phyloP scores from a whole-genome alignment of 2,113 vertebrate species.

The Orthonyx spaldingii region DNA sequence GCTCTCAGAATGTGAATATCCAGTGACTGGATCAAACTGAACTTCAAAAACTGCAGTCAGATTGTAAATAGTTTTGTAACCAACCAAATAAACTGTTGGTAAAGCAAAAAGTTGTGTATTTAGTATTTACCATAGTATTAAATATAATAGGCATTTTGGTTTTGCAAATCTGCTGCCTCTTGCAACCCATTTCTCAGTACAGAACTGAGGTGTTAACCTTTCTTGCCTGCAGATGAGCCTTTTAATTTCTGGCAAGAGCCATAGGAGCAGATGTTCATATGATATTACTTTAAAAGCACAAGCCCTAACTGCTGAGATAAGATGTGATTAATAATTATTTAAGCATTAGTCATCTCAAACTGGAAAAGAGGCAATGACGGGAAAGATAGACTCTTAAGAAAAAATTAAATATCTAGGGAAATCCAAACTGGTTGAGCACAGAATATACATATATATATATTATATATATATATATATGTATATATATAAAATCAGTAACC shows the following conservation, averaged over 20 bases:
- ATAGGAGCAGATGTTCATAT: constrained; percentile 3
- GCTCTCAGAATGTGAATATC: background rate
- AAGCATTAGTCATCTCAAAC: constrained; percentile 30
- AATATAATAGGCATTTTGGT: constrained; percentile 3
- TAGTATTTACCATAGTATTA: background rate
- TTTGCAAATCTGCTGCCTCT: constrained; percentile 12
- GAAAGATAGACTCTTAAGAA: background rate
- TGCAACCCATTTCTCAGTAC: background rate
- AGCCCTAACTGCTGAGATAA: background rate
- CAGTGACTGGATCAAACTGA: background rate
- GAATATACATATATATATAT: background rate
- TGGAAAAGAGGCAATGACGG: background rate
- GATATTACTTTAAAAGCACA: constrained; percentile 44
- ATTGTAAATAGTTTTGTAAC: background rate
- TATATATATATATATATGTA: background rate
- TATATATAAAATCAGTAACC: background rate
- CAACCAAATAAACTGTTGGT: background rate
- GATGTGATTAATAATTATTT: constrained; percentile 44
- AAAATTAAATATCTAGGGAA: background rate
- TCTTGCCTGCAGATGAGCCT: background rate
- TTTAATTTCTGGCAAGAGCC: constrained; percentile 1
- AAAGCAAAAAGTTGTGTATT: background rate
- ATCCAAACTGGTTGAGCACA: background rate
- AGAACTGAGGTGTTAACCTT: background rate
- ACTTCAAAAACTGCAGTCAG: background rate